Evolutionary conservation across 2,113 vertebrate species (phyloP), one percentile per base, ranked within the genome.

Genomic region (mouse (Mus musculus)): DNA sequence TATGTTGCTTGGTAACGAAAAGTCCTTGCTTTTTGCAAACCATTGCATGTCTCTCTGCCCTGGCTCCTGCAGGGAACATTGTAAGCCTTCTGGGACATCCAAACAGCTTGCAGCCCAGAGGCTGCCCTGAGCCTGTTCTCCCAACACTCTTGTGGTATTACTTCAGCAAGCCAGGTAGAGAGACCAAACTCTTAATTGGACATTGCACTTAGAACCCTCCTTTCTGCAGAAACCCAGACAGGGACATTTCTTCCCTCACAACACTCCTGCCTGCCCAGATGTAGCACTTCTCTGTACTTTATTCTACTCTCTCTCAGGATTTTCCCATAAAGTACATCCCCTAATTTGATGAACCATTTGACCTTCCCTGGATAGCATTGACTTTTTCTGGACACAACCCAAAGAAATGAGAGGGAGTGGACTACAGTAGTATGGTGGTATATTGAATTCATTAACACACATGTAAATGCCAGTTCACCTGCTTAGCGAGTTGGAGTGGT

Each of bases 1-100:
- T 61, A 24, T 65, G 82, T 73, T 49, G 19, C 88, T 75, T 30
- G n/a, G 72, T 71, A 56, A 54, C 71, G 30, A 39, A 9, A 97
- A 56, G 56, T 20, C 78, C 96, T 94, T 69, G 65, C 65, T n/a
- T 42, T 95, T 85, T 96, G 94, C 75, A 93, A 81, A n/a, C 59
- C n/a, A 14, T 61, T 73, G 52, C 71, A 26, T 3, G 1, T 46
- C 39, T 91, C 76, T 84, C 42, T 76, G 33, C 39, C n/a, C 36
- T 30, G 26, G 42, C n/a, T 91, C 84, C 80, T 90, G 65, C 30
- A n/a, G 65, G 73, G 90, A 78, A 49, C 1, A 4, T 20, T 69
- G 76, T 22, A 69, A 86, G 75, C 49, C 78, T 90, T 82, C 84
- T 36, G 56, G 81, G 94, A 56, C 56, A 39, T 71, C 30, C 39